Base-by-base conservation (phyloP, 2,797 vertebrate genomes). In the Coranthus polyacanthus region DNA sequence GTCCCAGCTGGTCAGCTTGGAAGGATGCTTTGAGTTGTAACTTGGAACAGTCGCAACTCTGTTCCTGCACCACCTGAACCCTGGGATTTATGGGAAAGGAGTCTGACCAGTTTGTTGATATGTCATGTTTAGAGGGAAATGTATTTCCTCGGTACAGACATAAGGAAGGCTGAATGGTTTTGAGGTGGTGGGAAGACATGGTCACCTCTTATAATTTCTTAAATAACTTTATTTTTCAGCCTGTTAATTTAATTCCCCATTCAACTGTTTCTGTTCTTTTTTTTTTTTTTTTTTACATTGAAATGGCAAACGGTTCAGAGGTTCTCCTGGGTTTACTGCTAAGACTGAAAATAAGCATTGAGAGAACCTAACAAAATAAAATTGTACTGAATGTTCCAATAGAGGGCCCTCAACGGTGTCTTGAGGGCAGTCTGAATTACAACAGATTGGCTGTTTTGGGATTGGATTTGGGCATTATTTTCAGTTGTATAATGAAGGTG, bases 271-370 rank as follows among this genome's bases (percentile, higher is more conserved):
- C 49, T 78, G 47, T 84, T 75, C n/a, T n/a, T n/a, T n/a, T 50
- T 5, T 20, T 63, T 82, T 78, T 85, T 71, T 32, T 73, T 76
- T 78, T 86, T 78, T 57, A 90, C 86, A 87, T 71, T 63, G 62
- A 79, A 52, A 84, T 80, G 78, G 89, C 88, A 86, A 90, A 86
- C 69, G 86, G 89, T 88, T 93, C 91, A 83, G 90, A 92, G 92
- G 81, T 93, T 94, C 92, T 91, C 88, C 92, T 94, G 92, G 92
- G 91, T 88, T 89, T 89, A 85, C 45, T 47, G 55, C 16, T 45
- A 63, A 80, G 44, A 80, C 24, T 72, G 47, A 71, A 73, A 78
- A 66, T 61, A 39, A 67, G 12, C 3, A 47, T 53, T 20, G 15
- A 57, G 16, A 56, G 21, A 80, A 73, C 42, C 12, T 63, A 64